Evolutionary conservation across 1,140 invertebrate species (phyloP).

Genomic region (Ectropis grisescens): DNA sequence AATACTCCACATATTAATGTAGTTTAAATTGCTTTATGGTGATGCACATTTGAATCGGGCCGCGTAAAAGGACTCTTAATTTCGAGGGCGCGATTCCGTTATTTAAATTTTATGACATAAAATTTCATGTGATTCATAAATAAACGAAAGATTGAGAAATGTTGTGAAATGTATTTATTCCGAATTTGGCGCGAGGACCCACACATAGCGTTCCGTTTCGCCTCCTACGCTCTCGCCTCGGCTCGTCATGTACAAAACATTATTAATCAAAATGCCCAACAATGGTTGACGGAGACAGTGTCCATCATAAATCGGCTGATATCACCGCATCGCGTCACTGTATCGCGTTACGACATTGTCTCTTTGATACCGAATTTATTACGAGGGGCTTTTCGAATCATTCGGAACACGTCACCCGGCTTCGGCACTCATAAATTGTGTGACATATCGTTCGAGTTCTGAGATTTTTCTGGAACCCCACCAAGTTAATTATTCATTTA

Average conservation of each 20-base stretch:
- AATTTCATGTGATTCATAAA: too few species aligned
- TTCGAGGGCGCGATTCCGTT: too few species aligned
- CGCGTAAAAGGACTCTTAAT: too few species aligned
- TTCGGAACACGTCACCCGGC: slow-evolving; percentile 36
- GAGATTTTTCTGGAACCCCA: slow-evolving; percentile 36
- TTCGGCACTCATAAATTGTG: slow-evolving; percentile 43
- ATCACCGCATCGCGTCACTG: slow-evolving; percentile 32
- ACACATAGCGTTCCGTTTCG: too few species aligned
- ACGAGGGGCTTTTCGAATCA: slow-evolving; percentile 36
- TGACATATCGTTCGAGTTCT: slow-evolving; percentile 45
- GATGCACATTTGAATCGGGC: too few species aligned
- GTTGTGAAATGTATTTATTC: too few species aligned
- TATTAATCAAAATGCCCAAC: slow-evolving; percentile 28
- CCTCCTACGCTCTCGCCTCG: too few species aligned
- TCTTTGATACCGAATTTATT: slow-evolving; percentile 46
- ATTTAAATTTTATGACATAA: too few species aligned
- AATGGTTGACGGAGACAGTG: slow-evolving; percentile 17
- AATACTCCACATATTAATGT: slow-evolving; percentile 10
- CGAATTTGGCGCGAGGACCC: too few species aligned
- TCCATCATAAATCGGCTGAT: slow-evolving; percentile 31
- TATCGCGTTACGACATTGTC: slow-evolving; percentile 45
- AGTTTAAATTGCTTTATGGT: slow-evolving; percentile 15
- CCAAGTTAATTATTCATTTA: slow-evolving; percentile 12
- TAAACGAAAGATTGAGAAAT: too few species aligned
- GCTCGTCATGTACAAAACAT: slow-evolving; percentile 12